Conservation (phyloP, 2,888 invertebrate species). For the Pristionchus arcanus region DNA sequence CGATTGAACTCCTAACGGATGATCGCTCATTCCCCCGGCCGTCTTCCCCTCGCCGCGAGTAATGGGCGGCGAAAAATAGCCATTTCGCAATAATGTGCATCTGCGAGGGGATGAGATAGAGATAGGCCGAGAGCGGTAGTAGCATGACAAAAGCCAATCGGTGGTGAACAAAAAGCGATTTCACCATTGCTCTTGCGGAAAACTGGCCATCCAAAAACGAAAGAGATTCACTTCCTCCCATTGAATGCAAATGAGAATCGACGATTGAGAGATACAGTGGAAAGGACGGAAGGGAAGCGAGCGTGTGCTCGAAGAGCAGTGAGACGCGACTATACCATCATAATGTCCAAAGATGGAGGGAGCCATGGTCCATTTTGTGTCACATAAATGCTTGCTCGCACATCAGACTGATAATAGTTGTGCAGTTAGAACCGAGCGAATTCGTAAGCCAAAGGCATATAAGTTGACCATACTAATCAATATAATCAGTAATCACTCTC, state of each 20-base stretch:
- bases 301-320: not conserved
- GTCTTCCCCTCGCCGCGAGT: not conserved
- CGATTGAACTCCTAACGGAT: conserved; percentile 32
- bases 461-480: not conserved
- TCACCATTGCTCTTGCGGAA: not conserved
- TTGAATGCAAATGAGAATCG: conserved; percentile 44
- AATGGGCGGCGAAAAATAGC: not conserved
- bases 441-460: not conserved
- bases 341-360: not conserved
- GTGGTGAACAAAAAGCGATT: conserved; percentile 7
- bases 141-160: conserved; percentile 26
- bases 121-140: not conserved
- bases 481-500: conserved; percentile 34
- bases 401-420: not conserved
- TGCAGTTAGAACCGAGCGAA: not conserved
- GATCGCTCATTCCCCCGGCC: not conserved
- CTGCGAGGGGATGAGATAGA: not conserved
- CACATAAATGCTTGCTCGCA: not conserved
- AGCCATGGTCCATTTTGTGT: not conserved
- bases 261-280: conserved; percentile 10
- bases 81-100: conserved; percentile 21
- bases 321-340: not conserved
- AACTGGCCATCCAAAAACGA: conserved; percentile 25
- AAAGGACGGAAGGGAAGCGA: not conserved
- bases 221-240: conserved; percentile 20